These are phyloP conservation scores for Excalfactoria chinensis DNA, from an alignment of 2,113 vertebrate genomes.

Conservation along the genomic window DNA sequence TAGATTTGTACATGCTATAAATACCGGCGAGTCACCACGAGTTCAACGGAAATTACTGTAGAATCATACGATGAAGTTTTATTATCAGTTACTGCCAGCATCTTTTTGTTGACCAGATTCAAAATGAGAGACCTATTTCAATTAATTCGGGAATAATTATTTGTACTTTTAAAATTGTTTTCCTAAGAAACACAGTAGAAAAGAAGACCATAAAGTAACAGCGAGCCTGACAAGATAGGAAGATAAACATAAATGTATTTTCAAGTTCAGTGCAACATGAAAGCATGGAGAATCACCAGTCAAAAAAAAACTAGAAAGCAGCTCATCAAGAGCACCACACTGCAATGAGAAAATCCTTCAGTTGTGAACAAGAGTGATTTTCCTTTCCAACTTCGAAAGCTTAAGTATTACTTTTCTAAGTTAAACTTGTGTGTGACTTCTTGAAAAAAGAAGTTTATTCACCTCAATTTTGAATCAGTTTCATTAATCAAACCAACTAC, in stretches of 20 bases:
- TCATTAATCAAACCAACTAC: conserved; percentile 10
- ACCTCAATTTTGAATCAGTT: background rate
- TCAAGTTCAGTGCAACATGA: background rate
- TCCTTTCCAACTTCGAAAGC: background rate
- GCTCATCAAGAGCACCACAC: background rate
- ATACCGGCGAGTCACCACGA: background rate
- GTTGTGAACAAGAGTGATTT: background rate
- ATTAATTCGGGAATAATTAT: background rate
- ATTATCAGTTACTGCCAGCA: background rate
- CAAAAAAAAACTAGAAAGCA: background rate
- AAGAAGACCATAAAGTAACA: background rate
- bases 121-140: background rate
- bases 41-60: background rate
- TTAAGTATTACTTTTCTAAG: background rate
- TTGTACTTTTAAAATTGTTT: background rate
- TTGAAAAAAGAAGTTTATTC: background rate
- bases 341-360: background rate
- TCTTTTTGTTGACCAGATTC: background rate
- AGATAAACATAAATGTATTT: conserved; percentile 21
- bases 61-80: background rate
- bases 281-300: background rate
- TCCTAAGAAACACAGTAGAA: background rate
- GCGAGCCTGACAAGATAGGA: background rate
- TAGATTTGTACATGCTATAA: conserved; percentile 49
- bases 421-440: background rate